These are phyloP conservation scores for Hypotaenidia philippensis DNA, from an alignment of 2,797 vertebrate species.

Conservation along the genomic window DNA sequence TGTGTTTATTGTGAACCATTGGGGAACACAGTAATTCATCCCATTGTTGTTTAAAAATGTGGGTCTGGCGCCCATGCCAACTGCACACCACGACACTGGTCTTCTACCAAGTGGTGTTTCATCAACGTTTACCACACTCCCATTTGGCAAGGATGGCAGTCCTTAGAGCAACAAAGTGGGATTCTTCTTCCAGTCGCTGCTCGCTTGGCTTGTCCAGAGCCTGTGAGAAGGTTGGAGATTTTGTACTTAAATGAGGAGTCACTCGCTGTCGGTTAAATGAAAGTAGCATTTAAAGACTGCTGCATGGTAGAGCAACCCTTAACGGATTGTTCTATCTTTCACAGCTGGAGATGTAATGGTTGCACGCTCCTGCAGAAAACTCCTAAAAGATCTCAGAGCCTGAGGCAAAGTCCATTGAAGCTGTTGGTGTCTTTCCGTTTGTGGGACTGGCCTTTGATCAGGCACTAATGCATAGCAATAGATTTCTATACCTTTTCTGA, in stretches of 20 bases:
- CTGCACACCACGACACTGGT: neutral
- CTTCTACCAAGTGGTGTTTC: conserved; percentile 1
- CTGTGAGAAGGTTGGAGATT: conserved; percentile 3
- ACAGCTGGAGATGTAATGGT: conserved; percentile 51
- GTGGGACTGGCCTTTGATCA: conserved; percentile 51
- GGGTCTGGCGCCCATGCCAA: conserved; percentile 23
- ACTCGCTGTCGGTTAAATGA: neutral
- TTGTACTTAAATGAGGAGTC: neutral
- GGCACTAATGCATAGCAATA: neutral
- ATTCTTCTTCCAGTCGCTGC: neutral
- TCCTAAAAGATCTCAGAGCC: conserved; percentile 43
- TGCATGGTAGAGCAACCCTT: conserved; percentile 12
- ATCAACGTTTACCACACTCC: fast-evolving
- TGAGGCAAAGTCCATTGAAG: conserved; percentile 35
- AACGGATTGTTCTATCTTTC: conserved; percentile 4
- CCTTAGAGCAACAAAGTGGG: neutral
- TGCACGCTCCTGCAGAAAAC: conserved; percentile 8
- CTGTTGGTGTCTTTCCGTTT: neutral
- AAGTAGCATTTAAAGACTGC: conserved; percentile 25
- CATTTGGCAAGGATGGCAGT: neutral
- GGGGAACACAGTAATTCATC: neutral
- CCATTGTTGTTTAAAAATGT: conserved; percentile 36
- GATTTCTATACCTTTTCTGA: conserved; percentile 33
- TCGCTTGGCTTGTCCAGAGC: neutral
- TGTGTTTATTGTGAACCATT: conserved; percentile 37